Evolutionary conservation across 2,888 invertebrate genomes (phyloP), one percentile per base, ranked within the genome.

Genomic region (Helicoverpa assulta): DNA sequence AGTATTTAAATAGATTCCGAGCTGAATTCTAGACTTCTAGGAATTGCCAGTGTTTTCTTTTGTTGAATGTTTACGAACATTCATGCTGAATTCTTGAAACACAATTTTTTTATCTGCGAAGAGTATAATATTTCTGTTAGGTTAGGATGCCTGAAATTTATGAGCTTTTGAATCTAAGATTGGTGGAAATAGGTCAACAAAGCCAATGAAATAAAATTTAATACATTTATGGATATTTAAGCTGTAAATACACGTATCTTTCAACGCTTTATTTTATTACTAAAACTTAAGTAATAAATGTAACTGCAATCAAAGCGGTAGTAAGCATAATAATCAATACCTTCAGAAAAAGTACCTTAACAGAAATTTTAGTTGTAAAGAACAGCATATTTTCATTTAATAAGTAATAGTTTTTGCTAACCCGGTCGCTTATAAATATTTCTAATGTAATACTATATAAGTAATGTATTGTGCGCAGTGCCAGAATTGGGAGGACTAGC

Each of bases 401-500:
- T 40, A 40, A 14, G 26, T 26, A 26, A 14, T 12, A 4, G 12
- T 14, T 1, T 14, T 40, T 40, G 14, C 40, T 14, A 40, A 12
- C 33, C 5, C 40, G 12, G 10, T 37, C 4, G 12, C 5, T 14
- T 40, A 4, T 10, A 12, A 1, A 4, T 14, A 12, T 40, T 14
- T 18, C 4, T 3, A 7, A 8, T 2, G 5, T 10, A 21, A 43
- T 50, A 55, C 5, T 71, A 72, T n/a, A 26, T 64, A 26, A 10
- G 16, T n/a, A 10, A 4, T 53, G 33, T 53, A 56, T 78, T 83
- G 37, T 80, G 61, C 64, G 16, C 85, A 94, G 95, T 94, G 64
- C 89, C 95, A 26, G 96, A 95, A 74, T 76, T 95, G 71, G 95
- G 96, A 51, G 94, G 95, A 0, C 86, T 96, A 12, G 89, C 93